Conservation (phyloP, 2,888 invertebrate genomes). For the Liopterus haemorrhoidalis region DNA sequence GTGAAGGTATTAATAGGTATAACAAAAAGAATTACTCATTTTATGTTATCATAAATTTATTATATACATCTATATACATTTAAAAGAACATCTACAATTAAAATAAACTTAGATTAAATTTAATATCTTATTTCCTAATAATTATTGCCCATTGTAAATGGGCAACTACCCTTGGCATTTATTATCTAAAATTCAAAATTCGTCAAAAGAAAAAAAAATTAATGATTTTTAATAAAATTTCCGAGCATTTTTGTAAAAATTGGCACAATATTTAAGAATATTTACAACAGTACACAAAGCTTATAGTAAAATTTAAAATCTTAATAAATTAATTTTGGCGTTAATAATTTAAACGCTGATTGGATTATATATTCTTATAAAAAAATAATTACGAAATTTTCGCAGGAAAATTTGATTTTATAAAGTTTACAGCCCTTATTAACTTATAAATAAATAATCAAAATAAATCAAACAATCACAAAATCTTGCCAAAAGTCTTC, state of each 20-base stretch:
- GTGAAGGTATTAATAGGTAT: no score
- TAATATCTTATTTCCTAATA: no score
- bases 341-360: not conserved
- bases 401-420: not conserved
- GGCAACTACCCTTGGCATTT: no score
- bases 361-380: not conserved
- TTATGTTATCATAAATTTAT: constrained; percentile 22
- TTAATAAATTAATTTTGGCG: constrained; percentile 8
- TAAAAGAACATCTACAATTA: no score
- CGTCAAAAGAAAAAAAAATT: no score
- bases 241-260: constrained; percentile 23
- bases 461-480: constrained; percentile 11
- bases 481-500: no score
- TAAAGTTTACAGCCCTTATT: not conserved
- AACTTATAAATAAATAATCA: not conserved
- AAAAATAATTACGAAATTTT: not conserved
- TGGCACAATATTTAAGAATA: constrained; percentile 24
- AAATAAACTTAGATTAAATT: no score
- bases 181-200: no score
- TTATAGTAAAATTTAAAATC: constrained; percentile 2
- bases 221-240: no score
- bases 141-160: no score
- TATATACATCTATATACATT: constrained; percentile 25
- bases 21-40: no score
- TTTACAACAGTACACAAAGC: constrained; percentile 2